Evolutionary conservation across 1,140 invertebrate species (phyloP).

Genomic region (Batillaria attramentaria): DNA sequence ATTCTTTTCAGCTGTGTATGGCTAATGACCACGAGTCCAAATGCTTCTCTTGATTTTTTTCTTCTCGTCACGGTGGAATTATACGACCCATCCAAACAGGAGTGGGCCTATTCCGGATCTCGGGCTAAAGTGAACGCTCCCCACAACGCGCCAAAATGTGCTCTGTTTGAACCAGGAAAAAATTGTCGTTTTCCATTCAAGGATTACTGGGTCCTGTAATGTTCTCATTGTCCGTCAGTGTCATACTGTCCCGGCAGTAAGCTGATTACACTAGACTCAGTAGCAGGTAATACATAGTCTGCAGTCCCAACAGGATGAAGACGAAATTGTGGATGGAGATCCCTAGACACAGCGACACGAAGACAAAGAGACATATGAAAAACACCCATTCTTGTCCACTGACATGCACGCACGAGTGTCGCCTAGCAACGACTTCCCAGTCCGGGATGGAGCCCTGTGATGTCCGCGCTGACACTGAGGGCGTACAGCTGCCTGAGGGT

Average conservation of each 20-base stretch:
- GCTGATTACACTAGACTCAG: neutral
- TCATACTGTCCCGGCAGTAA: neutral
- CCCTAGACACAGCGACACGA: constrained; percentile 20
- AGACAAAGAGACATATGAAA: constrained; percentile 23
- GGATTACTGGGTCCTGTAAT: neutral
- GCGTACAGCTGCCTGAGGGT: neutral
- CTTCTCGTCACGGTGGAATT: no score
- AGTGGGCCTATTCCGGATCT: no score
- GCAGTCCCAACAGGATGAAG: constrained; percentile 19
- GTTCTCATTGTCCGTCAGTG: neutral
- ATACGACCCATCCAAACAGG: no score
- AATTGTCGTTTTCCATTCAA: neutral
- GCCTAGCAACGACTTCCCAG: constrained; percentile 23
- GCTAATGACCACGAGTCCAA: no score
- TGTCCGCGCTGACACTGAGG: constrained; percentile 9
- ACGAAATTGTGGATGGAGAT: constrained; percentile 21
- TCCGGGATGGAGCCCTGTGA: constrained; percentile 25
- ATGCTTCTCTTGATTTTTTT: no score
- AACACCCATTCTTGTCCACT: constrained; percentile 23
- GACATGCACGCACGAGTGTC: constrained; percentile 26
- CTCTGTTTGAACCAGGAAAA: neutral
- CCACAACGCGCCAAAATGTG: no score
- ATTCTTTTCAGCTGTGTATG: no score
- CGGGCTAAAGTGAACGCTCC: no score
- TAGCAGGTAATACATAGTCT: constrained; percentile 26